phyloP scores from a whole-genome alignment of 2,888 invertebrate species.

The Limnephilus rhombicus region DNA sequence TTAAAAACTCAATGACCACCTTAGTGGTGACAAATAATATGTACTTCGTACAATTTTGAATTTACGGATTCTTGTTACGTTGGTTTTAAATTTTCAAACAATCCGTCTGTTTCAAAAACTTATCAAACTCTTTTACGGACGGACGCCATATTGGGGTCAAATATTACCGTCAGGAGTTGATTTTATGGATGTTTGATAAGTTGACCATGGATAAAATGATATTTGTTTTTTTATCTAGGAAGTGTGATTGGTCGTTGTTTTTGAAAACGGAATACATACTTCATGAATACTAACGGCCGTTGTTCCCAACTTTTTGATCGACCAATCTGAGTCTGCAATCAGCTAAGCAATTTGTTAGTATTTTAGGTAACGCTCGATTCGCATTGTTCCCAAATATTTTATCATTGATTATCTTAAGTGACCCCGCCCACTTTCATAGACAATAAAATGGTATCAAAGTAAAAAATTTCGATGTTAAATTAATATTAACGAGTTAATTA shows the following conservation, averaged over 20 bases:
- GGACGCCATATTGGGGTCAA: background rate
- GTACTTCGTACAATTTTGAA: background rate
- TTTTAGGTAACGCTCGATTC: no score
- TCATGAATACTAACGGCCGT: background rate
- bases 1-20: background rate
- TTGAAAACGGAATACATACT: background rate
- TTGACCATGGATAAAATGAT: background rate
- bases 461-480: no score
- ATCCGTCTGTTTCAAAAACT: background rate
- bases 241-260: background rate
- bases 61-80: background rate
- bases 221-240: background rate
- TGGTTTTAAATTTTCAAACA: background rate
- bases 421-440: no score
- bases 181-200: background rate
- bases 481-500: no score
- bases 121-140: background rate
- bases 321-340: no score
- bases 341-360: no score
- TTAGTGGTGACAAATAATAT: background rate
- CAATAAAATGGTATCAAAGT: no score
- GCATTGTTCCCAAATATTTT: no score
- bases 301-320: no score
- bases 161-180: background rate
- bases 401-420: no score